Evolutionary conservation across 2,888 invertebrate genomes (phyloP).

Genomic region (Camptogramma bilineatum): DNA sequence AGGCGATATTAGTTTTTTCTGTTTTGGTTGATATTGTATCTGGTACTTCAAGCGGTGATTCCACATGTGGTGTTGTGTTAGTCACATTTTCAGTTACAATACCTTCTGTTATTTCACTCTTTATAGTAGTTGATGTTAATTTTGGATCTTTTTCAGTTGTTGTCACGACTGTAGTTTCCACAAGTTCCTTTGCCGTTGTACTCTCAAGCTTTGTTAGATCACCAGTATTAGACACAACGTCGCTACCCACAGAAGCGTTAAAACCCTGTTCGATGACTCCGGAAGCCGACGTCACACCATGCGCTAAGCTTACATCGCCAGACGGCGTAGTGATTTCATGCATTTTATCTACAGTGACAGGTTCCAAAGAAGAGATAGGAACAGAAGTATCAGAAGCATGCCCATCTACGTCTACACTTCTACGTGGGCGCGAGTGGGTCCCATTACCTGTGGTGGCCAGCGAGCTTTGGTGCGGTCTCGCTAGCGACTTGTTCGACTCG

Average conservation of each 20-base stretch:
- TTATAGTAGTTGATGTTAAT: constrained; percentile 35
- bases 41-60: constrained; percentile 54
- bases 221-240: constrained; percentile 64
- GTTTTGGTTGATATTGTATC: constrained; percentile 37
- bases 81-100: constrained; percentile 42
- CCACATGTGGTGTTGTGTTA: constrained; percentile 42
- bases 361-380: constrained; percentile 71
- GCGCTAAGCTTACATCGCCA: constrained; percentile 77
- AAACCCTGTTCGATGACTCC: constrained; percentile 52
- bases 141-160: constrained; percentile 12
- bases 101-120: constrained; percentile 30
- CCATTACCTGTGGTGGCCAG: constrained; percentile 83
- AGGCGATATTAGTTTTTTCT: constrained; percentile 59
- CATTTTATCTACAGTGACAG: constrained; percentile 78
- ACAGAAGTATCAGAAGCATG: constrained; percentile 80
- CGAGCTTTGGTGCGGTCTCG: constrained; percentile 87
- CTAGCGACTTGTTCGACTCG: constrained; percentile 90
- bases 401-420: constrained; percentile 88
- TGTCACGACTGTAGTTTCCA: constrained; percentile 22
- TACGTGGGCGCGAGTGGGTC: constrained; percentile 88
- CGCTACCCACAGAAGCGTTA: constrained; percentile 69
- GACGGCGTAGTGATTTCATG: constrained; percentile 79
- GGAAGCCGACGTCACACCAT: constrained; percentile 71
- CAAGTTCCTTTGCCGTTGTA: constrained; percentile 28
- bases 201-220: constrained; percentile 62